Evolutionary conservation across 1,140 invertebrate species (phyloP).

Genomic region (Tetragonula clypearis): DNA sequence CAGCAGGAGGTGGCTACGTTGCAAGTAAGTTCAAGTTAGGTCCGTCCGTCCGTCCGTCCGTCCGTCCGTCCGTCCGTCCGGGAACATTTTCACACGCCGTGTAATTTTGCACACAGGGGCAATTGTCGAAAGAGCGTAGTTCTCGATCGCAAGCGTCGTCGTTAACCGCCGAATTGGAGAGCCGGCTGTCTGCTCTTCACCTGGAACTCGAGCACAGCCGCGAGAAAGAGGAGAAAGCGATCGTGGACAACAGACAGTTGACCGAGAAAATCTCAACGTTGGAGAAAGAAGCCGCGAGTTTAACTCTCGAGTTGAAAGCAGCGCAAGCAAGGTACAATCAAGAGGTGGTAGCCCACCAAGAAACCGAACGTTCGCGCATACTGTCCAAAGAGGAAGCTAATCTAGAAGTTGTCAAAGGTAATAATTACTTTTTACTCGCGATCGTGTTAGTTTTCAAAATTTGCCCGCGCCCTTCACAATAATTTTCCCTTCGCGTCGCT

Average conservation of each 20-base stretch:
- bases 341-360: conserved; percentile 93
- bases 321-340: conserved; percentile 94
- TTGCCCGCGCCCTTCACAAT: no score
- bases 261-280: conserved; percentile 90
- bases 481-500: background rate
- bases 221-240: conserved; percentile 87
- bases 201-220: conserved; percentile 89
- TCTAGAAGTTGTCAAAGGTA: conserved; percentile 94
- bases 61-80: no score
- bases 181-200: conserved; percentile 86
- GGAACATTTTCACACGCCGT: no score
- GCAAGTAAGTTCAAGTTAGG: conserved; percentile 78
- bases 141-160: conserved; percentile 87
- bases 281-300: conserved; percentile 94
- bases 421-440: conserved; percentile 76
- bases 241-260: conserved; percentile 89
- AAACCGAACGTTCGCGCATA: conserved; percentile 91
- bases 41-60: no score
- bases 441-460: background rate
- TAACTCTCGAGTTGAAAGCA: conserved; percentile 93
- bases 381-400: conserved; percentile 95
- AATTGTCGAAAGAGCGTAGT: conserved; percentile 92
- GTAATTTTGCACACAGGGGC: conserved; percentile 78
- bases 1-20: conserved; percentile 92
- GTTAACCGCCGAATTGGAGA: conserved; percentile 89